phyloP scores from a whole-genome alignment of 2,888 invertebrate species.

The Agapetus fuscipes region DNA sequence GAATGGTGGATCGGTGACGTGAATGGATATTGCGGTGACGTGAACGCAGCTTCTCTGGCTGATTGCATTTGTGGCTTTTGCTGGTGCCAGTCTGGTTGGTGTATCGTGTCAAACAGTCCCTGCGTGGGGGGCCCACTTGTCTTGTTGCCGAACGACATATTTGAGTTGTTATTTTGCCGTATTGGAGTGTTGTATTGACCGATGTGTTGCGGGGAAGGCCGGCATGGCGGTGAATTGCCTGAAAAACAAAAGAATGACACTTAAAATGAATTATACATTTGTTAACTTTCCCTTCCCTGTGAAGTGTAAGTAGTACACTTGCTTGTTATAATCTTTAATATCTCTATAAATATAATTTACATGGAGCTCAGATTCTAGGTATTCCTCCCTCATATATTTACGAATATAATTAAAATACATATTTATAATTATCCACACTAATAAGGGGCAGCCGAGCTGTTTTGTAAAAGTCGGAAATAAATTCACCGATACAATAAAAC shows the following conservation, averaged over 20 bases:
- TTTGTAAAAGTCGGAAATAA: too few relatives aligned
- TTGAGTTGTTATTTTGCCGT: constrained; percentile 29
- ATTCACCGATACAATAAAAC: too few relatives aligned
- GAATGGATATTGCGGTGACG: constrained; percentile 7
- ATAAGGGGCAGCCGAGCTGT: too few relatives aligned
- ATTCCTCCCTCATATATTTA: too few relatives aligned
- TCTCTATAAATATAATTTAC: too few relatives aligned
- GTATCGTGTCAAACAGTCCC: constrained; percentile 57
- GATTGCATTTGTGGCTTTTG: constrained; percentile 23
- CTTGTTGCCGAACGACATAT: constrained; percentile 41
- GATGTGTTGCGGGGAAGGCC: constrained; percentile 12
- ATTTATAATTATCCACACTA: too few relatives aligned
- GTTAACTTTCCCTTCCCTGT: too few relatives aligned
- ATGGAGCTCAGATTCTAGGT: too few relatives aligned
- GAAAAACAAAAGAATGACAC: constrained; percentile 28
- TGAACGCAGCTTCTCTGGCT: constrained; percentile 7
- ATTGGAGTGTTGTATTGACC: constrained; percentile 20
- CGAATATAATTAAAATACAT: too few relatives aligned
- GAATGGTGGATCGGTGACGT: constrained; percentile 9
- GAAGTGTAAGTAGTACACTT: too few relatives aligned
- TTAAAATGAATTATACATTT: too few relatives aligned
- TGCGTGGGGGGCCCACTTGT: constrained; percentile 60
- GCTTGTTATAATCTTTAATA: too few relatives aligned
- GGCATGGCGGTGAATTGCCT: constrained; percentile 21
- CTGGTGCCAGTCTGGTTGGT: constrained; percentile 36